Percentiles rank a stretch among this genome's conserved stretches.
These are phyloP conservation scores for Scophthalmus maximus DNA, from an alignment of 2,113 vertebrate genomes.

Conservation along the genomic window DNA sequence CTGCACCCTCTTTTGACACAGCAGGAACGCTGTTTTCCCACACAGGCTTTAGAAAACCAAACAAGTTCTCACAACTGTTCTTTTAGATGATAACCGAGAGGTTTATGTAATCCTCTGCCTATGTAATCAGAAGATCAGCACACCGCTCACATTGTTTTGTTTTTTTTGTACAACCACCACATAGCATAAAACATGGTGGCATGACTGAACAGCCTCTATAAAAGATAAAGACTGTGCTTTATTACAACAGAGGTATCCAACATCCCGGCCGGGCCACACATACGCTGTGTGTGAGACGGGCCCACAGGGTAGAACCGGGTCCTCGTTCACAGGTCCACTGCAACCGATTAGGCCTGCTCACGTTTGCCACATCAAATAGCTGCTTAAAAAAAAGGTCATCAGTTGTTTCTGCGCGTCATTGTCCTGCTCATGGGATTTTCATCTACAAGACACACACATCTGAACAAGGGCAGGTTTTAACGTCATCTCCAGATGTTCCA, in stretches of 20 bases:
- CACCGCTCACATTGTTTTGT: slow-evolving; percentile 24
- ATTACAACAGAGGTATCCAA: slow-evolving; percentile 41
- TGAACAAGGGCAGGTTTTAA: slow-evolving; percentile 57
- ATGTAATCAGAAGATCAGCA: slow-evolving; percentile 61
- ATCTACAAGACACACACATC: slow-evolving; percentile 32
- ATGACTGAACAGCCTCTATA: slow-evolving; percentile 59
- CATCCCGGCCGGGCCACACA: slow-evolving; percentile 23
- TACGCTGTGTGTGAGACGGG: slow-evolving; percentile 33
- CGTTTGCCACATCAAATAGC: slow-evolving; percentile 60
- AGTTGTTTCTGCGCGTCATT: slow-evolving; percentile 51
- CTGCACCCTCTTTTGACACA: slow-evolving; percentile 70
- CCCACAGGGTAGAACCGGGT: slow-evolving; percentile 41
- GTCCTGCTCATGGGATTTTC: slow-evolving; percentile 52
- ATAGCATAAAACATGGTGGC: slow-evolving; percentile 65
- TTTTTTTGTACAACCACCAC: slow-evolving; percentile 35
- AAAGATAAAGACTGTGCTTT: slow-evolving; percentile 63
- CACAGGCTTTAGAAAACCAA: slow-evolving; percentile 53
- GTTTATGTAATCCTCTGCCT: slow-evolving; percentile 41
- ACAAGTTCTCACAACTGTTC: slow-evolving; percentile 66
- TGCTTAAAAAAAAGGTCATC: slow-evolving; percentile 38
- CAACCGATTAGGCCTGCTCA: slow-evolving; percentile 50
- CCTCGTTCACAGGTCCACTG: slow-evolving; percentile 59
- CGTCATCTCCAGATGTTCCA: slow-evolving; percentile 66
- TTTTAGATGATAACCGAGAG: slow-evolving; percentile 55
- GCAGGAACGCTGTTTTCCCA: slow-evolving; percentile 68